Conservation (phyloP, 2,113 vertebrate genomes). For the human region DNA sequence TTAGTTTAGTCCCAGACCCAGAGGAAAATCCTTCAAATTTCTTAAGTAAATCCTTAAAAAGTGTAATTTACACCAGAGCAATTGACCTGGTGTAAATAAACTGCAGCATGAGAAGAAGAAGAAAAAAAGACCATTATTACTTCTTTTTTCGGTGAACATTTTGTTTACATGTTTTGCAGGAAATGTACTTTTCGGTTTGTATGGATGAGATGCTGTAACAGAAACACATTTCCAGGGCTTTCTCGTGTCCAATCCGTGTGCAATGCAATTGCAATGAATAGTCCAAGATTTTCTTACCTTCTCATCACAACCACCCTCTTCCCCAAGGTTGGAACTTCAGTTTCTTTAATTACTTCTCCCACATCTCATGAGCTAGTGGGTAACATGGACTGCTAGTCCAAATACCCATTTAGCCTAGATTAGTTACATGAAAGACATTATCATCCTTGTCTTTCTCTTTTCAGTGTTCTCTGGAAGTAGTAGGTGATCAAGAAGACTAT, state of each 20-base stretch:
- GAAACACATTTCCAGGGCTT: not conserved
- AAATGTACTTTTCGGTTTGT: not conserved
- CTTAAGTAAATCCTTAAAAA: not conserved
- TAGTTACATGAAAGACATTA: not conserved
- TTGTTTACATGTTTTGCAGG: not conserved
- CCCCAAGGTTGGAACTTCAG: not conserved
- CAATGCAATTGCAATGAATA: not conserved
- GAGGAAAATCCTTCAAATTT: not conserved
- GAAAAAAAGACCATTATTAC: not conserved
- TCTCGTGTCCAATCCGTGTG: fast-evolving
- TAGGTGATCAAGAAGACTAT: not conserved
- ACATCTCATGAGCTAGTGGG: not conserved
- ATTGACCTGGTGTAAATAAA: not conserved
- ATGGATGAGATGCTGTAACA: not conserved
- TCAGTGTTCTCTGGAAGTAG: not conserved
- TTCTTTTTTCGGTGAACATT: not conserved
- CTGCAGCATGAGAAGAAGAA: not conserved
- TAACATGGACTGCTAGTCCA: not conserved
- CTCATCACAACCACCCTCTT: not conserved
- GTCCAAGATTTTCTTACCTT: not conserved
- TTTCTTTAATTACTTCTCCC: not conserved
- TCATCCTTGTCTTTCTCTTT: not conserved
- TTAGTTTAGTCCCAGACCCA: not conserved
- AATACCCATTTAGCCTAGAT: not conserved
- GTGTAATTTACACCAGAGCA: not conserved